Evolutionary conservation across 2,113 vertebrate genomes (phyloP), one percentile per base, ranked within the genome.

Genomic region (Symphodus melops): DNA sequence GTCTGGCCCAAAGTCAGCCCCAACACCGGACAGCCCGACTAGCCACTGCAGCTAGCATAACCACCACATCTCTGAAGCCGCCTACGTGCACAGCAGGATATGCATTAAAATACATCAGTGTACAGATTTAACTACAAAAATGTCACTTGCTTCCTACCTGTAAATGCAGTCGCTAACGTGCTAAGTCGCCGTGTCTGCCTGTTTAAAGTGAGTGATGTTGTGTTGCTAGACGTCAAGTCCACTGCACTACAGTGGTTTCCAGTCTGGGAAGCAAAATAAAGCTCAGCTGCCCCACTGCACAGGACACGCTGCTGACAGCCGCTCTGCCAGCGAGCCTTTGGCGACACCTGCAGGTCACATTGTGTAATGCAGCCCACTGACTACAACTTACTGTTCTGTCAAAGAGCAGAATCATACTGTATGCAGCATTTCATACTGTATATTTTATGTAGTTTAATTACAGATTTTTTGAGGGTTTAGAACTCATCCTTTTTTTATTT

Each of bases 201-300:
- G 75, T 68, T 67, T 46, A 53, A 68, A 89, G 85, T 82, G 81
- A 73, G 81, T 52, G 81, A 39, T 81, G 88, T 68, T 79, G 87
- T 66, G 80, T 68, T 67, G 86, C 71, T 53, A 80, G 83, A 90
- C 84, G 89, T 87, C 88, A 86, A 77, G 88, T 91, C 83, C 80
- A 79, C 83, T 86, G 88, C 82, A 78, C 76, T 66, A 79, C 87
- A 88, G 87, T 62, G 86, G 79, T 70, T 84, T 76, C 68, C 75
- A 84, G 81, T 56, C 68, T 79, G 83, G 77, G 83, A 78, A 77
- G 82, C 82, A 81, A 84, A 86, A 81, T 81, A 75, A 68, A 83
- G 79, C 78, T 65, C 86, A 83, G 81, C 87, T 87, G 82, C 82
- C 73, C 59, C 48, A 65, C 75, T 81, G 74, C 61, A 86, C 75